Base-by-base conservation (phyloP, 2,888 invertebrate genomes). In the Drosophila rellima region DNA sequence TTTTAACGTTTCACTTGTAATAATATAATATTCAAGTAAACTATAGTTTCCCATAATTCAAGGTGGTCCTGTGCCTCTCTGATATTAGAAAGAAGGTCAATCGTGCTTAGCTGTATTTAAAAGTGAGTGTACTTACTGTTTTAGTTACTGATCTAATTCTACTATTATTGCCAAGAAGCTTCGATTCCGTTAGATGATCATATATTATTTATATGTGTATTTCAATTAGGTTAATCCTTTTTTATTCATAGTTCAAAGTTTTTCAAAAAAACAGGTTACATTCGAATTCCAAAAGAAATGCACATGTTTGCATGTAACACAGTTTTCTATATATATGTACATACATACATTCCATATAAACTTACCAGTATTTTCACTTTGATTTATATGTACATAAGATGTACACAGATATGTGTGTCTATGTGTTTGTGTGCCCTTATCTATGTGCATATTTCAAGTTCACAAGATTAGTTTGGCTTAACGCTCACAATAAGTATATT, bases 381-480 rank as follows among this genome's bases (percentile, higher is more conserved):
- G 18, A 18, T 40, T 40, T 5, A 40, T 40, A 13, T 13, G 13
- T 35, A 35, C 11, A 40, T 18, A 40, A 10, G 4, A 40, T 18
- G 15, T 18, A 26, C 23, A 26, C 23, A 26, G 7, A 26, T 26
- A 26, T 7, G 7, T 26, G 23, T 11, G 3, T 40, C n/a, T 6
- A 39, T 39, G 17, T 39, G 10, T 39, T 39, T 39, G 10, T 17
- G 15, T 37, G n/a, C 15, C 6, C 35, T 13, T 37, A 10, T 15
- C 7, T 37, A 8, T 37, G 39, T 39, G 15, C 39, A 39, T 39
- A 39, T 7, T 40, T 11, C 40, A 42, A 42, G 23, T 42, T 42
- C 42, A 20, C 42, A 20, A 20, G 42, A 42, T 20, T 23, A 20
- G 7, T 42, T n/a, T 13, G 2, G 13, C 7, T 42, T 42, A 13